A percentile compares a stretch with the other conserved stretches of the same genome.
These are phyloP conservation scores for Dolichomitus sp. DNA, from an alignment of 2,888 invertebrate species.

Conservation along the genomic window DNA sequence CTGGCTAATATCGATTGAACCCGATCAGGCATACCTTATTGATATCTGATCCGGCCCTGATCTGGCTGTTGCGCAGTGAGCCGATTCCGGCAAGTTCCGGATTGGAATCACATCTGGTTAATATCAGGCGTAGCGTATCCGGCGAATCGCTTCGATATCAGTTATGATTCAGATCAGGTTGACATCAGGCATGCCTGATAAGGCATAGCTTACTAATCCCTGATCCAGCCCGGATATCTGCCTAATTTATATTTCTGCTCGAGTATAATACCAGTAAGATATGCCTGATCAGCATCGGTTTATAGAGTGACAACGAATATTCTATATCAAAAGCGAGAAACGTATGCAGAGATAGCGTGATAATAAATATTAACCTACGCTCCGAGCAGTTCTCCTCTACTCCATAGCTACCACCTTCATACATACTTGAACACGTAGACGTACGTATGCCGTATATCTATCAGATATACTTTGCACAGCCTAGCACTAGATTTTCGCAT, in stretches of 20 bases:
- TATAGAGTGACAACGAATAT: not conserved
- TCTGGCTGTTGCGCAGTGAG: too few species aligned
- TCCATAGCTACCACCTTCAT: not conserved
- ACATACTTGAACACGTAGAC: conserved; percentile 4
- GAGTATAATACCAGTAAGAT: not conserved
- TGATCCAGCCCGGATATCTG: too few species aligned
- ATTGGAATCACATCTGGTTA: too few species aligned
- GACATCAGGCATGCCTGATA: too few species aligned
- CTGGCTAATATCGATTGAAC: too few species aligned
- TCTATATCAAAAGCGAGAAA: conserved; percentile 48
- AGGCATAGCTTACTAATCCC: too few species aligned
- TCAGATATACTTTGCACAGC: conserved; percentile 27
- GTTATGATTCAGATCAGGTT: not conserved
- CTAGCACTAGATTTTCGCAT: conserved; percentile 29
- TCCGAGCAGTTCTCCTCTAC: conserved; percentile 13
- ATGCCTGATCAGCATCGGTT: not conserved
- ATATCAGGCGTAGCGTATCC: too few species aligned
- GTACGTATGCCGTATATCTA: conserved; percentile 24
- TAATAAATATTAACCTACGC: conserved; percentile 63
- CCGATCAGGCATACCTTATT: too few species aligned
- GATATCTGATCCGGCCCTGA: too few species aligned
- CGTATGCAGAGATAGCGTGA: conserved; percentile 56
- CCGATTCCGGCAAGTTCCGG: too few species aligned
- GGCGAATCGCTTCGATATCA: too few species aligned
- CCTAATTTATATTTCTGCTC: not conserved